phyloP scores from a whole-genome alignment of 2,888 invertebrate genomes.

The Sinhomidia bicolor region DNA sequence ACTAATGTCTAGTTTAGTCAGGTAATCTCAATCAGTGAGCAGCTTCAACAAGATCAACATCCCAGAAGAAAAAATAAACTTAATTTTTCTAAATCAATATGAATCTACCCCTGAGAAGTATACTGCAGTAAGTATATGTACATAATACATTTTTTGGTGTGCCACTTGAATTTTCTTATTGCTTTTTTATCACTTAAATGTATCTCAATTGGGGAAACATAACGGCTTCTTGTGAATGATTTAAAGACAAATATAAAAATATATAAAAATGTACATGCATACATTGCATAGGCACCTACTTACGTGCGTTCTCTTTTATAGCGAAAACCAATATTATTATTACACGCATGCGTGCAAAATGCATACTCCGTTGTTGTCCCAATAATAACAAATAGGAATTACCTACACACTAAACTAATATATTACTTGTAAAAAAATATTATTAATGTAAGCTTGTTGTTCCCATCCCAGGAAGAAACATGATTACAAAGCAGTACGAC shows the following conservation, averaged over 20 bases:
- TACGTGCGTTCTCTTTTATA: not conserved
- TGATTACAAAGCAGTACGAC: slow-evolving; percentile 5
- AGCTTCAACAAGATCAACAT: not conserved
- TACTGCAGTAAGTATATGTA: no score
- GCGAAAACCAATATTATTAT: not conserved
- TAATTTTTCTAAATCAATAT: not conserved
- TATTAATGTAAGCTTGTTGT: slow-evolving; percentile 27
- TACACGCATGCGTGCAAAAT: not conserved
- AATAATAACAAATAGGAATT: slow-evolving; percentile 15
- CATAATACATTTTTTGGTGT: slow-evolving; percentile 14
- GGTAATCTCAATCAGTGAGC: slow-evolving; percentile 18
- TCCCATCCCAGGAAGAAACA: slow-evolving; percentile 37
- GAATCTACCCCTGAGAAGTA: not conserved
- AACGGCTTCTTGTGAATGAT: slow-evolving; percentile 30
- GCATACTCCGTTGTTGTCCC: not conserved
- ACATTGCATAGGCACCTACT: not conserved
- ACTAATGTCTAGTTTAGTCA: not conserved
- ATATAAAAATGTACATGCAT: not conserved
- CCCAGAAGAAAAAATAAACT: not conserved
- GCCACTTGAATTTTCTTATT: slow-evolving; percentile 53
- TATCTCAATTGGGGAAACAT: slow-evolving; percentile 44
- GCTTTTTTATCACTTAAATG: slow-evolving; percentile 61
- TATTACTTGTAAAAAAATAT: not conserved
- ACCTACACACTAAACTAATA: slow-evolving; percentile 25
- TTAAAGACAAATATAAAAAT: slow-evolving; percentile 47